phyloP scores from a whole-genome alignment of 2,888 invertebrate genomes.

The Drosophila merina region DNA sequence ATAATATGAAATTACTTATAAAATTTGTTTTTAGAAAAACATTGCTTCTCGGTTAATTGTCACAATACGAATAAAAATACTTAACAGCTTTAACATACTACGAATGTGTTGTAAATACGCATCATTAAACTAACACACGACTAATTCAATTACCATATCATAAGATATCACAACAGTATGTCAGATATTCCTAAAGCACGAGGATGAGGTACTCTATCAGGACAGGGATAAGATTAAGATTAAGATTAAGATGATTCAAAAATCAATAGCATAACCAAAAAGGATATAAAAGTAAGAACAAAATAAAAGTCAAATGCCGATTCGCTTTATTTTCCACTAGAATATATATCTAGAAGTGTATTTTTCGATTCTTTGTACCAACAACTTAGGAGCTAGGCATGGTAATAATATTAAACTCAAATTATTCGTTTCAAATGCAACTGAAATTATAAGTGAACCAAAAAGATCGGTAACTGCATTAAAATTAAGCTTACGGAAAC shows the following conservation, averaged over 20 bases:
- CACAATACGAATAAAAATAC: conserved; percentile 72
- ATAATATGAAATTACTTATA: conserved; percentile 45
- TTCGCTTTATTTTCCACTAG: conserved; percentile 71
- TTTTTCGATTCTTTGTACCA: conserved; percentile 79
- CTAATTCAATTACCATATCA: conserved; percentile 54
- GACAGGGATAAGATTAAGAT: neutral
- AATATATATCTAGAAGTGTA: conserved; percentile 54
- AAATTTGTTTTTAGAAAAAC: conserved; percentile 39
- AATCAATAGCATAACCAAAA: conserved; percentile 5
- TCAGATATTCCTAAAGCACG: conserved; percentile 72
- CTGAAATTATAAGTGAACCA: conserved; percentile 61
- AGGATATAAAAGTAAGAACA: conserved; percentile 11
- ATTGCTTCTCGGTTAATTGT: conserved; percentile 73
- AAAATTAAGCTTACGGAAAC: conserved; percentile 41
- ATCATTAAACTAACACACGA: conserved; percentile 51
- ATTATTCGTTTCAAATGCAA: conserved; percentile 57
- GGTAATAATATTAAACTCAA: conserved; percentile 62
- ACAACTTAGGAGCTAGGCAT: conserved; percentile 72
- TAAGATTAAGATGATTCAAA: neutral
- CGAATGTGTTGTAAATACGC: conserved; percentile 59
- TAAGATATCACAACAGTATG: conserved; percentile 70
- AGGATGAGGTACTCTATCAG: conserved; percentile 55
- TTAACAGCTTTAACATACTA: conserved; percentile 71
- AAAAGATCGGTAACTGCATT: conserved; percentile 47
- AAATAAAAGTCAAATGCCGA: conserved; percentile 59